Base-by-base conservation (phyloP, 1,140 invertebrate genomes). In the Hycleus phaleratus region DNA sequence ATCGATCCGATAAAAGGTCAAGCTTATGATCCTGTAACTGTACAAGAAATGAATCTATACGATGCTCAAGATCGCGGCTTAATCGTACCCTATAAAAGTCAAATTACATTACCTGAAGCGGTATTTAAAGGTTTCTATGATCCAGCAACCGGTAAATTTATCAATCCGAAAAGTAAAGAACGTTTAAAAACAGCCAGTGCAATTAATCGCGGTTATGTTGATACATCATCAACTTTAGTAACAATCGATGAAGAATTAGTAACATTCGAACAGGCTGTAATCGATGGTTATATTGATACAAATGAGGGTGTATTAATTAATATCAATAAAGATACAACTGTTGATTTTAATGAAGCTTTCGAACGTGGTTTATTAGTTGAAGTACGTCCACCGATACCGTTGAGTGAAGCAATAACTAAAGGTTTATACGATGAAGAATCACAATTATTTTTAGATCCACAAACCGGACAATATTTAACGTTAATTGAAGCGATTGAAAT, bases 341-440 rank as follows among this genome's bases (percentile, higher is more conserved):
- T 93, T 44, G 85, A 92, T 74, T 88, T 95, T 63, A 82, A 85
- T 44, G 88, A 93, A 78, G 93, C 91, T 3, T 85, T 93, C 66
- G 88, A 93, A 71, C 78, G 82, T 63, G 91, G 91, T n/a, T 74
- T 90, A 25, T 74, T 95, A 1, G 79, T 90, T 44, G 87, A 94
- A 79, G 83, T 88, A 2, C 82, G 86, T 46, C 84, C 82, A 71
- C 90, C 91, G 10, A 79, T 95, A 71, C 86, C 88, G 11, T 76
- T 96, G 2, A 88, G 86, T 60, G 91, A 94, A 76, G 87, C 90
- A 1, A 79, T 95, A 38, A 79, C 84, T 42, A 93, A 93, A 71
- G 87, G 87, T 45, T 80, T 95, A 11, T 90, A 88, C 68, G 85
- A 92, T 72, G 82, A 85, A 62, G 77, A 80, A 10, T 85, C 81